Percentiles rank a stretch among this genome's conserved stretches.
Evolutionary conservation across 2,797 vertebrate species (phyloP).

Genomic region (Lerista edwardsae): DNA sequence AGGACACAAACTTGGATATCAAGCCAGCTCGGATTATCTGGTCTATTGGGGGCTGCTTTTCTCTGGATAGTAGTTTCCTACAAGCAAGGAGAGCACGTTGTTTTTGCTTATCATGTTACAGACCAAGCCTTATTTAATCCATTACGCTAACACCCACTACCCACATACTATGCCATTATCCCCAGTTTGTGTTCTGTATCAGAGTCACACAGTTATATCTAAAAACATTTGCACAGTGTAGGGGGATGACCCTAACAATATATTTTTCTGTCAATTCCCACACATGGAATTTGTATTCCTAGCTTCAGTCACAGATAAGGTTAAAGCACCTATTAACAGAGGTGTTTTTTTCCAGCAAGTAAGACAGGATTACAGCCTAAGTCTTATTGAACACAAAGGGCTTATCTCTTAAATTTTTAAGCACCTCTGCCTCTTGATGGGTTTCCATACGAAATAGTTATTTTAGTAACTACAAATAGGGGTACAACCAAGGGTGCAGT

Average conservation of each 20-base stretch:
- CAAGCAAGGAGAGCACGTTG: conserved; percentile 43
- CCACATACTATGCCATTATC: neutral
- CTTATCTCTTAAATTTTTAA: too few species aligned
- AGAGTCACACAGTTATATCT: neutral
- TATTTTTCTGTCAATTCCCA: neutral
- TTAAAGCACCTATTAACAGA: neutral
- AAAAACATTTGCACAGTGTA: neutral
- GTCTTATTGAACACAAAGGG: too few species aligned
- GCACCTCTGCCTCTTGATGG: neutral
- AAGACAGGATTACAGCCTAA: too few species aligned
- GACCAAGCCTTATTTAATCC: neutral
- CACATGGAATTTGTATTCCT: neutral
- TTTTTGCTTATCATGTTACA: conserved; percentile 9
- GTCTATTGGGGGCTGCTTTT: conserved; percentile 95
- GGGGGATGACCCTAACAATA: neutral
- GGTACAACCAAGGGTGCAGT: neutral
- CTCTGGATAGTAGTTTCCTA: conserved; percentile 95
- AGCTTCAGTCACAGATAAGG: neutral
- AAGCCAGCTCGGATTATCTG: conserved; percentile 90
- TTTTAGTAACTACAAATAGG: neutral
- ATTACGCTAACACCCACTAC: neutral
- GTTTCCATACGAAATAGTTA: too few species aligned
- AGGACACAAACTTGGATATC: conserved; percentile 90
- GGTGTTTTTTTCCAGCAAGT: too few species aligned
- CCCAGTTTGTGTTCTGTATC: neutral